Percentiles rank a stretch among this genome's conserved stretches.
Conservation (phyloP, 2,113 vertebrate species). For the Hystrix cristata region DNA sequence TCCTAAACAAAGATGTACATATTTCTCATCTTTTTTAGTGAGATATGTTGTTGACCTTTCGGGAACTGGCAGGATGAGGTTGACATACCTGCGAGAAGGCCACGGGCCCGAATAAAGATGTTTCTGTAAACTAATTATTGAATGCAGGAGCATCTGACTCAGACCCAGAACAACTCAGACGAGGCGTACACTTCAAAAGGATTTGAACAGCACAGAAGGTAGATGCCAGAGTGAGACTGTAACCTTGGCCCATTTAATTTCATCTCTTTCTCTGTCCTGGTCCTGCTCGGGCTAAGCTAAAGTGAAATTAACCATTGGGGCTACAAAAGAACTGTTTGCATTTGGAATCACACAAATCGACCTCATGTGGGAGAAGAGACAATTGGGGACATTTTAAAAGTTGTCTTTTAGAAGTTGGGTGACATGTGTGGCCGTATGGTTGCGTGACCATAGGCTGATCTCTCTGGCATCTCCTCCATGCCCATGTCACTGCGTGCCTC, state of each 20-base stretch:
- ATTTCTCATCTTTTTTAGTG: not conserved
- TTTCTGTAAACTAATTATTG: not conserved
- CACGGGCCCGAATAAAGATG: not conserved
- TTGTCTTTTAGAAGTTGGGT: not conserved
- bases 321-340: not conserved
- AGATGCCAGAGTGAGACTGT: not conserved
- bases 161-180: not conserved
- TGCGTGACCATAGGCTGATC: not conserved
- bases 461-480: not conserved
- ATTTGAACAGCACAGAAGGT: not conserved
- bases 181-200: not conserved
- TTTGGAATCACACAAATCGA: not conserved
- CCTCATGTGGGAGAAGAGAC: not conserved
- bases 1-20: not conserved
- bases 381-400: not conserved
- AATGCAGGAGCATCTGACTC: not conserved
- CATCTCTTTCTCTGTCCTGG: not conserved
- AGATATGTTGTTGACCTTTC: not conserved
- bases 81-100: not conserved
- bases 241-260: not conserved
- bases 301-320: not conserved
- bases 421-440: not conserved
- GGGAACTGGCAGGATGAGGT: not conserved
- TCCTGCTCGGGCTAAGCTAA: not conserved
- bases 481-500: not conserved